Evolutionary conservation across 2,888 invertebrate genomes (phyloP).

Genomic region (Volucella bombylans): DNA sequence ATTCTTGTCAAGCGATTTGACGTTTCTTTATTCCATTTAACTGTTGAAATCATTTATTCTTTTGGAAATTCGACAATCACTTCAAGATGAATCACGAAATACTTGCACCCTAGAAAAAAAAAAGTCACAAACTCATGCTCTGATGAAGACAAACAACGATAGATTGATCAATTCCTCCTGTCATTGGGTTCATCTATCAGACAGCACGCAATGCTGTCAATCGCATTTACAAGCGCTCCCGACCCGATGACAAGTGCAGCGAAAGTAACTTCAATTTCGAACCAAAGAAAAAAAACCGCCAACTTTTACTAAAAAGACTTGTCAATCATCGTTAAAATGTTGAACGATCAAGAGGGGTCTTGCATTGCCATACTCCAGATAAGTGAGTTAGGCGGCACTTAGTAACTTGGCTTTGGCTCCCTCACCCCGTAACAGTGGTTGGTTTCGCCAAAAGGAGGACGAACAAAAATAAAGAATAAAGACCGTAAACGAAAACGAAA

Average conservation of each 20-base stretch:
- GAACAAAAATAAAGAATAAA: constrained; percentile 21
- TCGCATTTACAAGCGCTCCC: constrained; percentile 37
- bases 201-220: constrained; percentile 70
- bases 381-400: constrained; percentile 54
- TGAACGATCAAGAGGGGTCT: constrained; percentile 33
- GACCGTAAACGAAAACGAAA: constrained; percentile 33
- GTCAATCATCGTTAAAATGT: constrained; percentile 69
- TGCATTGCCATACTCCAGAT: constrained; percentile 4
- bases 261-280: constrained; percentile 54
- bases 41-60: constrained; percentile 47
- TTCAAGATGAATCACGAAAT: constrained; percentile 40
- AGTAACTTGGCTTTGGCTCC: constrained; percentile 50
- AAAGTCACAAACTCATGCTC: constrained; percentile 16
- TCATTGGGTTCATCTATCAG: constrained; percentile 53
- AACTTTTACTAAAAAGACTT: constrained; percentile 58
- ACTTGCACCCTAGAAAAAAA: constrained; percentile 26
- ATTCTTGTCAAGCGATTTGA: constrained; percentile 2
- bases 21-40: constrained; percentile 27
- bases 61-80: constrained; percentile 21
- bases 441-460: constrained; percentile 52
- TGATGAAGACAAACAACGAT: constrained; percentile 22
- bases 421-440: constrained; percentile 59
- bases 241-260: constrained; percentile 61
- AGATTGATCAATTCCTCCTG: constrained; percentile 48
- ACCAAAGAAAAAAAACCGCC: background rate